Conservation (phyloP, 35 echinoderm and acorn worm species). For the Chiridota heheva region DNA sequence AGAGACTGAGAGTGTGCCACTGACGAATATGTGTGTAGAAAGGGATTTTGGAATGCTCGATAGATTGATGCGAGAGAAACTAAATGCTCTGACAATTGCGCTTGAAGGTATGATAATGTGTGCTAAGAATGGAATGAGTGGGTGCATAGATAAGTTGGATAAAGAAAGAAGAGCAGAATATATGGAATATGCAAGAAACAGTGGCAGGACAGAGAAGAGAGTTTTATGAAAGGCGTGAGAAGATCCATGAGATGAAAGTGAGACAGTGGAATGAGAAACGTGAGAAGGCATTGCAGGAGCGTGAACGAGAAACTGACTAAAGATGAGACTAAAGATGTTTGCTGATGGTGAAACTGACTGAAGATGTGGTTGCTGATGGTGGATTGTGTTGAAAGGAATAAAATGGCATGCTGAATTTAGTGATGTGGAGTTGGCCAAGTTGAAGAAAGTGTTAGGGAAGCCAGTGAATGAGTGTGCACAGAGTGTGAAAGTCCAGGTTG, state of each 20-base stretch:
- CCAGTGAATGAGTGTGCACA: too few relatives aligned
- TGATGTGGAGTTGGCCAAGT: too few relatives aligned
- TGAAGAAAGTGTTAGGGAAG: too few relatives aligned
- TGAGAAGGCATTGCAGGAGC: not conserved
- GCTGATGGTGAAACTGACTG: too few relatives aligned
- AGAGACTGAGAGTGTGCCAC: constrained; percentile 51
- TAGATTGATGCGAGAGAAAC: constrained; percentile 42
- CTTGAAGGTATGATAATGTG: constrained; percentile 51
- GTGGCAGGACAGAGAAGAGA: not conserved
- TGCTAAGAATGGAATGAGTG: constrained; percentile 43
- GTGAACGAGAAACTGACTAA: not conserved
- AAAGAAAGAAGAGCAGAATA: not conserved
- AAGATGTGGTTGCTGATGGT: not conserved
- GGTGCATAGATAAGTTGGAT: constrained; percentile 36
- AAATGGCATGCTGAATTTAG: too few relatives aligned
- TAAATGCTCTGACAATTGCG: constrained; percentile 22
- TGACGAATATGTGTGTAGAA: constrained; percentile 53
- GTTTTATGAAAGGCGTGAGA: not conserved
- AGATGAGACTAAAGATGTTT: not conserved
- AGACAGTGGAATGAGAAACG: not conserved
- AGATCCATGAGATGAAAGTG: not conserved
- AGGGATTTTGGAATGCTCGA: constrained; percentile 61
- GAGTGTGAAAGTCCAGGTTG: too few relatives aligned
- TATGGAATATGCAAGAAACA: not conserved
- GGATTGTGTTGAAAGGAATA: not conserved